A percentile compares a stretch with the other conserved stretches of the same genome.
phyloP scores from a whole-genome alignment of 2,888 invertebrate genomes.

The Resseliella maxima region DNA sequence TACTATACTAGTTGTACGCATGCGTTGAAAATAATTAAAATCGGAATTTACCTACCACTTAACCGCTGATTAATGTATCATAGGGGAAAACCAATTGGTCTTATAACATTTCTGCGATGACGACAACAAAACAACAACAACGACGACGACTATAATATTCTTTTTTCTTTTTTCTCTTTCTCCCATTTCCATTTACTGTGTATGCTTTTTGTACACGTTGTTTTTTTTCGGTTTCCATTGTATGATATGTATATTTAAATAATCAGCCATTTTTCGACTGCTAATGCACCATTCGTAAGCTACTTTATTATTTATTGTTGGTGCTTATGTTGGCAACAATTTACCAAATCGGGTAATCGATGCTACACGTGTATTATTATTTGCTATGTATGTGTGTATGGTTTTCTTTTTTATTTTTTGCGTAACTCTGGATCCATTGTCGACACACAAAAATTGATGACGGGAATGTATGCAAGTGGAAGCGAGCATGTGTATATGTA shows the following conservation, averaged over 20 bases:
- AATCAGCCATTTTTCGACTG: constrained; percentile 52
- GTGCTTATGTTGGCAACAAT: constrained; percentile 26
- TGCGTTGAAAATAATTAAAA: background rate
- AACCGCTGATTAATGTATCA: constrained; percentile 51
- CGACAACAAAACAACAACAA: no score
- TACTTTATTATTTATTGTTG: constrained; percentile 49
- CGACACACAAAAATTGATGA: background rate
- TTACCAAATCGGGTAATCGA: background rate
- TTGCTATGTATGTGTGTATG: constrained; percentile 26
- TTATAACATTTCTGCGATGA: constrained; percentile 7
- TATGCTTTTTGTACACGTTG: background rate
- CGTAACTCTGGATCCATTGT: background rate
- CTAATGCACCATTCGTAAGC: constrained; percentile 48
- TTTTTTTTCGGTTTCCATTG: background rate
- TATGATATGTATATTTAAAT: constrained; percentile 37
- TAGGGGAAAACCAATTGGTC: constrained; percentile 43
- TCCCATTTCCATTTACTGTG: constrained; percentile 1
- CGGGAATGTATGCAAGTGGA: background rate
- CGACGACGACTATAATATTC: no score
- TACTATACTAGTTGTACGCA: constrained; percentile 28
- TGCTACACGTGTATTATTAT: constrained; percentile 1
- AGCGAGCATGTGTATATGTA: background rate
- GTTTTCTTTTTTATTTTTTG: no score
- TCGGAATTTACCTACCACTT: constrained; percentile 39
- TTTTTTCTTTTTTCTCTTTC: background rate